phyloP scores from a whole-genome alignment of 23 tunicate species.

The Corella eumyota region DNA sequence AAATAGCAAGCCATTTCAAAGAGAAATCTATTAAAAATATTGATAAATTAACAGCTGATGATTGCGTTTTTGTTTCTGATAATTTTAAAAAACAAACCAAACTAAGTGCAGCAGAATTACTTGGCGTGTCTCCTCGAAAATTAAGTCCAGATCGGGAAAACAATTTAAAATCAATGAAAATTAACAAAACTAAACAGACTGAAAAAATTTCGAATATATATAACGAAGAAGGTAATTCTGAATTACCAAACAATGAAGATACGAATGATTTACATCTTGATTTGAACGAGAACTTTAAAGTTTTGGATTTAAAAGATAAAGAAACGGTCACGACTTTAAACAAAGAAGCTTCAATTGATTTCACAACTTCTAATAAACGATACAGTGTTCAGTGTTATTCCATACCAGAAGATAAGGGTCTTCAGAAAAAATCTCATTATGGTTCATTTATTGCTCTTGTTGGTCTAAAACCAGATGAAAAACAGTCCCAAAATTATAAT shows the following conservation, averaged over 20 bases:
- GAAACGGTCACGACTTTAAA: not conserved
- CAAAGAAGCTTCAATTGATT: not conserved
- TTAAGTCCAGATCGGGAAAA: no score
- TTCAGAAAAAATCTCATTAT: conserved; percentile 13
- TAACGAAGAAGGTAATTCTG: no score
- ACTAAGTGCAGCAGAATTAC: conserved; percentile 9
- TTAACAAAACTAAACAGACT: no score
- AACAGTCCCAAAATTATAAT: no score
- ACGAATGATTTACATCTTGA: not conserved
- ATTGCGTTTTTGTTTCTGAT: not conserved
- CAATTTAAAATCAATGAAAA: no score
- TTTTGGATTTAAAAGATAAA: no score
- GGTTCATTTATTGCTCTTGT: conserved; percentile 49
- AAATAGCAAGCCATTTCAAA: not conserved
- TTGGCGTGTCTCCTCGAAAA: conserved; percentile 3
- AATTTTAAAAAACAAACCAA: not conserved
- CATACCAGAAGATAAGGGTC: not conserved
- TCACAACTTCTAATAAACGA: not conserved
- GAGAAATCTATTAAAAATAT: not conserved
- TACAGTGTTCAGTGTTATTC: conserved; percentile 18
- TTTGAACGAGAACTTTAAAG: conserved; percentile 4
- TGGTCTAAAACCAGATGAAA: conserved; percentile 5
- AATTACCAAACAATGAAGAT: no score
- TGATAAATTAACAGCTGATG: conserved; percentile 7
- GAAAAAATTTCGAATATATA: no score